Evolutionary conservation across 2,888 invertebrate species (phyloP).

Genomic region (Dermolepida albohirtum): DNA sequence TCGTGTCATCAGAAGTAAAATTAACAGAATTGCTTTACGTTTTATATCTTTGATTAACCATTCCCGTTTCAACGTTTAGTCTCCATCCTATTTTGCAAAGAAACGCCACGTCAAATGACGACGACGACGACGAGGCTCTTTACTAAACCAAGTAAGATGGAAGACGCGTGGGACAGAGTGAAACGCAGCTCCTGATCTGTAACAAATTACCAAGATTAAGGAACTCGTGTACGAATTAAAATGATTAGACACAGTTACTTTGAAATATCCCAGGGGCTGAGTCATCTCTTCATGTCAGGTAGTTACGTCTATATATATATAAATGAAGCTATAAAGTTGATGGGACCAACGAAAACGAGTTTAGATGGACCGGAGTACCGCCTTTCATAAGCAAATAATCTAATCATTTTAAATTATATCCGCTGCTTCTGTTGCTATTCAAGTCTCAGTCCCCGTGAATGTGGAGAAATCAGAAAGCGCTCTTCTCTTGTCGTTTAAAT

Average conservation of each 20-base stretch:
- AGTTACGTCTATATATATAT: no score
- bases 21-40: constrained; percentile 60
- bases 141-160: constrained; percentile 2
- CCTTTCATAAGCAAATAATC: constrained; percentile 44
- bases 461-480: constrained; percentile 6
- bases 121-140: not conserved
- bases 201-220: constrained; percentile 50
- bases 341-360: constrained; percentile 3
- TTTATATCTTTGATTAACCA: constrained; percentile 61
- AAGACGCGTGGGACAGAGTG: constrained; percentile 5
- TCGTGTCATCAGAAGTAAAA: constrained; percentile 62
- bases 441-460: constrained; percentile 29
- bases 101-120: constrained; percentile 9
- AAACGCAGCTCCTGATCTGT: constrained; percentile 32
- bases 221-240: constrained; percentile 44
- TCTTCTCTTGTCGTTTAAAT: constrained; percentile 28
- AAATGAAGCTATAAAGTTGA: no score
- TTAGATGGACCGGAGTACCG: constrained; percentile 19
- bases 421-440: constrained; percentile 32
- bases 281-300: constrained; percentile 25
- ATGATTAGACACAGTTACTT: constrained; percentile 44
- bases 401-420: constrained; percentile 45
- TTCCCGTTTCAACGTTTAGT: not conserved
- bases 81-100: constrained; percentile 1
- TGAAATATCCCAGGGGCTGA: constrained; percentile 31